phyloP scores from a whole-genome alignment of 2,888 invertebrate species.

The Trichogramma evanescens region DNA sequence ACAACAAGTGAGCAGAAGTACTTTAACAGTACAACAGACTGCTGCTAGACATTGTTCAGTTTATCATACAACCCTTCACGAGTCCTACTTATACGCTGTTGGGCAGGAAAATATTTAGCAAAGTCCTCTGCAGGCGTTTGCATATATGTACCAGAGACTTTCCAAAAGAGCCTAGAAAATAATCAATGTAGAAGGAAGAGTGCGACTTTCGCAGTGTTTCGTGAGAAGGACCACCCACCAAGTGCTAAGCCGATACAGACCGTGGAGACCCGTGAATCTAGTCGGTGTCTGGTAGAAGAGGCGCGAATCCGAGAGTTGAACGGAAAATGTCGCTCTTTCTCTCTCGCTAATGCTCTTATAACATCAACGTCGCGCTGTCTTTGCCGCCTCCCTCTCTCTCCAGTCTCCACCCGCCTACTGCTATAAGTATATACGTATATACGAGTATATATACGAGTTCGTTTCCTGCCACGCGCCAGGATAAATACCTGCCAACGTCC shows the following conservation, averaged over 20 bases:
- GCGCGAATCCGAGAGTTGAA: slow-evolving; percentile 41
- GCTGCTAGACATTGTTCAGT: too few relatives aligned
- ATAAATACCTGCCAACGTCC: slow-evolving; percentile 41
- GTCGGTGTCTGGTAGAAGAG: slow-evolving; percentile 28
- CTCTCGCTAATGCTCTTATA: slow-evolving; percentile 45
- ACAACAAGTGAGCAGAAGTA: too few relatives aligned
- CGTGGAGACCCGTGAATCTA: slow-evolving; percentile 35
- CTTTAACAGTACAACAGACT: too few relatives aligned
- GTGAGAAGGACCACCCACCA: slow-evolving; percentile 37
- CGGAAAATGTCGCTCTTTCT: slow-evolving; percentile 44
- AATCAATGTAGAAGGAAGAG: slow-evolving; percentile 28
- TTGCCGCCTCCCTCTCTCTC: slow-evolving; percentile 19
- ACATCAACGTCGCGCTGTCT: slow-evolving; percentile 31
- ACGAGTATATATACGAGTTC: slow-evolving; percentile 16
- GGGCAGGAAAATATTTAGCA: slow-evolving; percentile 15
- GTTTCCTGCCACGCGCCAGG: slow-evolving; percentile 33
- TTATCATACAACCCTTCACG: too few relatives aligned
- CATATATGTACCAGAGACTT: background rate
- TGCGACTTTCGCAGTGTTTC: slow-evolving; percentile 12
- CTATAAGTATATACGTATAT: background rate
- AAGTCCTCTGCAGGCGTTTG: background rate
- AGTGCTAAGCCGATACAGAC: slow-evolving; percentile 42
- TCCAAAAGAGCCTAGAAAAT: slow-evolving; percentile 32
- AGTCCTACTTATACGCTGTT: too few relatives aligned
- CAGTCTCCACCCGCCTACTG: slow-evolving; percentile 4